phyloP scores from a whole-genome alignment of 2,113 vertebrate genomes.

The Bujurquina vittata region DNA sequence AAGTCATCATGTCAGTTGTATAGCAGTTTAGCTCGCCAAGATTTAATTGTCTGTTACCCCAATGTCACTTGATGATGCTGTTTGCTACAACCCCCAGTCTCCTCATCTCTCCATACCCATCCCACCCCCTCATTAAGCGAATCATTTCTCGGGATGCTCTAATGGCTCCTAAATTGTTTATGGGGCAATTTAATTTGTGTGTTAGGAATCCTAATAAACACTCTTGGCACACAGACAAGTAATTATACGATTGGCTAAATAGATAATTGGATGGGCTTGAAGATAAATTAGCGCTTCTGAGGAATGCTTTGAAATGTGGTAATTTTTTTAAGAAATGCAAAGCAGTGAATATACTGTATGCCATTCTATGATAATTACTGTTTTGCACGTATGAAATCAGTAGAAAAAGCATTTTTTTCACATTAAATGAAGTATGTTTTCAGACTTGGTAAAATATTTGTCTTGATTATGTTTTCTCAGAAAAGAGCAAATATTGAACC shows the following conservation, averaged over 20 bases:
- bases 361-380: not conserved
- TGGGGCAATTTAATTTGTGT: constrained; percentile 74
- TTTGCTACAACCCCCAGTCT: constrained; percentile 39
- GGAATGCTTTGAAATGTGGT: constrained; percentile 39
- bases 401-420: not conserved
- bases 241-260: constrained; percentile 76
- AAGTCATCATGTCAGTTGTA: constrained; percentile 27
- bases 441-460: not conserved
- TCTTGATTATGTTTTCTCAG: not conserved
- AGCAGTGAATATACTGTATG: constrained; percentile 17
- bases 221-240: constrained; percentile 60
- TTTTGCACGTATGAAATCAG: not conserved
- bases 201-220: constrained; percentile 69
- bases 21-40: constrained; percentile 44
- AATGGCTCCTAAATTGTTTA: constrained; percentile 79
- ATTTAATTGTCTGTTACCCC: constrained; percentile 64
- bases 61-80: constrained; percentile 35
- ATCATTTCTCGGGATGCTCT: constrained; percentile 73
- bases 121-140: constrained; percentile 69
- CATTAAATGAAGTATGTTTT: not conserved
- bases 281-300: constrained; percentile 56
- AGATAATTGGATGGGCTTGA: constrained; percentile 68
- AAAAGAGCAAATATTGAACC: constrained; percentile 23
- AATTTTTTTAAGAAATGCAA: constrained; percentile 22
- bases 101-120: constrained; percentile 44